Evolutionary conservation across 23 tunicate genomes (phyloP), one percentile per base, ranked within the genome.

Genomic region (Clavelina lepadiformis): DNA sequence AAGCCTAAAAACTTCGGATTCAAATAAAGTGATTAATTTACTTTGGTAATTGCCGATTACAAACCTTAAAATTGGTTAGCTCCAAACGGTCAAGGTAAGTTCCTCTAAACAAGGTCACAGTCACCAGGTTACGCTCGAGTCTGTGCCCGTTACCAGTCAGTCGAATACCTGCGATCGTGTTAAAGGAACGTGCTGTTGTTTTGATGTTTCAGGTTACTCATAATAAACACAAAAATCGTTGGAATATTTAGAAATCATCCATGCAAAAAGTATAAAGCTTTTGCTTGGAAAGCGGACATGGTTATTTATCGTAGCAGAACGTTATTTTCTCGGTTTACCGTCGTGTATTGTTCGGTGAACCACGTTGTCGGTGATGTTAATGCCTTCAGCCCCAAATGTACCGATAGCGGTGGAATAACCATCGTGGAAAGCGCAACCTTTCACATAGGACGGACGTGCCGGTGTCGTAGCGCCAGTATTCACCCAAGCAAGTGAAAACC

Each of bases 391-490:
- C 5, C 71, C 88, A 38, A 73, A 86, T 50, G 65, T 32, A 0
- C 80, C 95, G 38, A 86, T 65, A 28, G 76, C 95, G 15, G 88
- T 63, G 38, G 80, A 37, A 49, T 49, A 86, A n/a, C 81, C 81
- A 38, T 73, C 76, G 33, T 86, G 88, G 76, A 86, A 80, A 22
- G 87, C 38, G 45, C 88, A 81, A 19, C 69, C 82, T 1, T 30
- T 0, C 28, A 81, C 88, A 1, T 61, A 56, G 8, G 78, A 28
- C 7, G 46, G 67, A 3, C 31, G 32, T 3, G 72, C 30, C 2
- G 44, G 35, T 3, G 59, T 15, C 19, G 45, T 72, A 27, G 78
- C 29, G 50, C 96, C 96, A 37, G 96, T 80, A 30, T 74, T 62
- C 32, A 65, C 32, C 53, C 50, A 93, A 27, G 75, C 88, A 22